Conservation (phyloP, 2,113 vertebrate genomes). For the Ia io region DNA sequence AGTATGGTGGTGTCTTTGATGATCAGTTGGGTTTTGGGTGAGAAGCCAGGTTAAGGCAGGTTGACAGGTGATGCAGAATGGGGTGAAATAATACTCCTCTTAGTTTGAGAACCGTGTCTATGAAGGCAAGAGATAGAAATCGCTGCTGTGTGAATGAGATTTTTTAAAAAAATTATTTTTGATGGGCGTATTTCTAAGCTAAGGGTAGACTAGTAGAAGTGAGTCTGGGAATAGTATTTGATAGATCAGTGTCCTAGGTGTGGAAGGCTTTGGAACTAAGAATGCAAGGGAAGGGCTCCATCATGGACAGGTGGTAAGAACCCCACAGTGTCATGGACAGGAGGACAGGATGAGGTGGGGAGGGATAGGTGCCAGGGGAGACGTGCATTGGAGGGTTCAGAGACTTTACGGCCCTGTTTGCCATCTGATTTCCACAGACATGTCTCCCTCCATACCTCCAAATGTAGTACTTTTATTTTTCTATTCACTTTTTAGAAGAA, state of each 20-base stretch:
- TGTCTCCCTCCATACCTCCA: not conserved
- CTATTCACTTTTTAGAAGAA: not conserved
- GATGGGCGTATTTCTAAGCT: not conserved
- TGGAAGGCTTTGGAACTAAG: not conserved
- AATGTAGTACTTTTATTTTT: not conserved
- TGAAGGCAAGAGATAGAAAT: not conserved
- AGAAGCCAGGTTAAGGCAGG: not conserved
- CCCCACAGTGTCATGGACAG: not conserved
- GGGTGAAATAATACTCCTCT: not conserved
- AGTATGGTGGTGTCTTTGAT: too few relatives aligned
- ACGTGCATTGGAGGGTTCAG: not conserved
- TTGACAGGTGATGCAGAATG: not conserved
- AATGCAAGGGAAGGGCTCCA: not conserved
- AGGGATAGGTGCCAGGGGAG: not conserved
- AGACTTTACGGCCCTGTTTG: not conserved
- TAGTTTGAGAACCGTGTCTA: not conserved
- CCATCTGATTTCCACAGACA: not conserved
- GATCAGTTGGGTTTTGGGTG: not conserved
- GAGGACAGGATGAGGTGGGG: not conserved
- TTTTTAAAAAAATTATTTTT: not conserved
- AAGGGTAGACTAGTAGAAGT: not conserved
- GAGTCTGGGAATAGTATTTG: not conserved
- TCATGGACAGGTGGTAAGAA: fast-evolving
- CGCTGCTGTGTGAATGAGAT: not conserved
- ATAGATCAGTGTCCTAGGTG: not conserved